A percentile compares a stretch with the other conserved stretches of the same genome.
phyloP scores from a whole-genome alignment of 2,113 vertebrate species.

The Passer montanus region DNA sequence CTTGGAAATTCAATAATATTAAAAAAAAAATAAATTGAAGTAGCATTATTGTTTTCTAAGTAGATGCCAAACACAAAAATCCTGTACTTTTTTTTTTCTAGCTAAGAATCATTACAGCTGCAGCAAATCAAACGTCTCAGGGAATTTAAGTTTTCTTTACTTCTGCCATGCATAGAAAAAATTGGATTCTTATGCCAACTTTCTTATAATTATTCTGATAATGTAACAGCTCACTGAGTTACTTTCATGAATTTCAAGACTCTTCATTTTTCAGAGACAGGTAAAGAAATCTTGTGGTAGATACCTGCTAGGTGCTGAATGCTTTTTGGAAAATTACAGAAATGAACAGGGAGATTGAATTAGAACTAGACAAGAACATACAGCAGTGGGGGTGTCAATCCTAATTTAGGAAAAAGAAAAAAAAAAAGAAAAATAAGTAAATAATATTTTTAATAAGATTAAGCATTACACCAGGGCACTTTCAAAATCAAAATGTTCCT shows the following conservation, averaged over 20 bases:
- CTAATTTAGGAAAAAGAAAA: neutral
- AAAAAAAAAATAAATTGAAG: neutral
- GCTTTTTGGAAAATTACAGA: neutral
- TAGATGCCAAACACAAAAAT: neutral
- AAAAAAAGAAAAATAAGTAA: neutral
- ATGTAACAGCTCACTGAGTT: neutral
- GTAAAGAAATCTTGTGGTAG: neutral
- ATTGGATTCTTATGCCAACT: neutral
- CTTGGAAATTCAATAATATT: neutral
- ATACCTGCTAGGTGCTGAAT: neutral
- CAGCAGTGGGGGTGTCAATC: neutral
- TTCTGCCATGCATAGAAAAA: neutral
- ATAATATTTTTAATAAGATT: neutral
- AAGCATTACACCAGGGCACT: neutral
- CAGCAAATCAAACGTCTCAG: neutral
- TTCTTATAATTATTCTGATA: slow-evolving; percentile 5
- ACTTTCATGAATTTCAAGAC: neutral
- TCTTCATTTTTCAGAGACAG: neutral
- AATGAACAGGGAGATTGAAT: neutral
- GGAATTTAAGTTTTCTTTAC: neutral
- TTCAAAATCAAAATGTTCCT: neutral
- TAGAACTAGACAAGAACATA: neutral
- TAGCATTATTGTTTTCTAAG: neutral
- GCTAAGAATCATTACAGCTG: neutral
- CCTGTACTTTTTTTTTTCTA: neutral